Conservation (phyloP, 2,888 invertebrate genomes). For the Lasioglossum zephyrum region DNA sequence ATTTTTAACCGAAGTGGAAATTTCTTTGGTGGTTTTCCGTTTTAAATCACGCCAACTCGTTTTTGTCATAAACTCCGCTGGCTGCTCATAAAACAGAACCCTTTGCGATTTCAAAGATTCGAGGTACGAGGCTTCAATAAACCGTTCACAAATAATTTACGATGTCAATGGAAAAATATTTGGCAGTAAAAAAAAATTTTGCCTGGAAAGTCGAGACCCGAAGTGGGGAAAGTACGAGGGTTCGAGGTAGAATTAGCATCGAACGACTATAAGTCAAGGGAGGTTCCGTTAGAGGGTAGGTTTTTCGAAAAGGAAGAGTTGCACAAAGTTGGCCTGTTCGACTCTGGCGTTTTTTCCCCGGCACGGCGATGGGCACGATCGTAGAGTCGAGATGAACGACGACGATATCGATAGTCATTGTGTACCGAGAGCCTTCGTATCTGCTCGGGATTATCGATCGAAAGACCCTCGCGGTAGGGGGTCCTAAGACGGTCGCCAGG, state of each 20-base stretch:
- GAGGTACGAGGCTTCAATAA: neutral
- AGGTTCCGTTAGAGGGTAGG: slow-evolving; percentile 46
- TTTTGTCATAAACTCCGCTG: too few relatives aligned
- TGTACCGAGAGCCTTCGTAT: slow-evolving; percentile 60
- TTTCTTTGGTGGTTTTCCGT: too few relatives aligned
- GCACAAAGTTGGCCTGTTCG: neutral
- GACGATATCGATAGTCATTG: slow-evolving; percentile 71
- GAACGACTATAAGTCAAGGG: slow-evolving; percentile 47
- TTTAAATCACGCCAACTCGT: too few relatives aligned
- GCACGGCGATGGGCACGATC: slow-evolving; percentile 17
- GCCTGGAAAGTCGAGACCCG: neutral
- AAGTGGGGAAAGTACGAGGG: neutral
- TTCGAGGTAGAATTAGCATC: slow-evolving; percentile 53
- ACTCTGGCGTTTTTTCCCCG: neutral
- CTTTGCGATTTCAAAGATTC: neutral
- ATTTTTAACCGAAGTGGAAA: too few relatives aligned
- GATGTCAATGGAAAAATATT: neutral
- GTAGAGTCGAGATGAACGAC: slow-evolving; percentile 49
- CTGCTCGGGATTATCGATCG: slow-evolving; percentile 67
- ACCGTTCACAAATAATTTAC: too few relatives aligned
- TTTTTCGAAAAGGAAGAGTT: slow-evolving; percentile 28
- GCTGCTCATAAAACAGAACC: neutral
- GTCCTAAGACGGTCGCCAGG: slow-evolving; percentile 38
- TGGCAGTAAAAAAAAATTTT: neutral
- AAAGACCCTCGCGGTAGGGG: slow-evolving; percentile 66